A percentile compares a stretch with the other conserved stretches of the same genome.
These are phyloP conservation scores for Pollimyrus isidori DNA, from an alignment of 2,113 vertebrate species.

Conservation along the genomic window DNA sequence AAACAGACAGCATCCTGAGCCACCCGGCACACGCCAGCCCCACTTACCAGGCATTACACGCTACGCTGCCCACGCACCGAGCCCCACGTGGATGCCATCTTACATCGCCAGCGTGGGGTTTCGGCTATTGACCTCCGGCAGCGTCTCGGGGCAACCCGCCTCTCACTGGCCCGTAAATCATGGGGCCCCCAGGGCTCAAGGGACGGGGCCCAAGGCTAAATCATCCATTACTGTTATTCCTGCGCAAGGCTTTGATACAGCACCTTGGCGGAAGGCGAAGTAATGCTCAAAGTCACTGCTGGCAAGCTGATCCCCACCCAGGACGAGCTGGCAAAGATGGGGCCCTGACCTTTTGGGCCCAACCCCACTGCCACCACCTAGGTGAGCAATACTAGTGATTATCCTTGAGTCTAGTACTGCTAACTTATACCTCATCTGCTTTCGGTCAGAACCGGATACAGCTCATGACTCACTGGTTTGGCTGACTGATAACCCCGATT, in stretches of 20 bases:
- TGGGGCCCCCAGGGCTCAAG: constrained; percentile 38
- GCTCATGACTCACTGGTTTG: background rate
- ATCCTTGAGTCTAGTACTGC: background rate
- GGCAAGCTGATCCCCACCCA: background rate
- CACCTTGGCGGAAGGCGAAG: constrained; percentile 28
- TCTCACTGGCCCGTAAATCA: constrained; percentile 64
- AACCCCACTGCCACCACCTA: background rate
- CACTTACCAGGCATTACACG: constrained; percentile 69
- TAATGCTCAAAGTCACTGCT: constrained; percentile 32
- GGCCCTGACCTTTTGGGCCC: background rate
- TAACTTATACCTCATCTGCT: background rate
- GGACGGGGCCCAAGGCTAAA: constrained; percentile 37
- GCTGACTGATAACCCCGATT: background rate
- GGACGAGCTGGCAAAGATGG: background rate
- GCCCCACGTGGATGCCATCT: constrained; percentile 70
- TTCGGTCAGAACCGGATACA: background rate
- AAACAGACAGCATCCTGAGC: constrained; percentile 59
- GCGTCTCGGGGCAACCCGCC: constrained; percentile 55
- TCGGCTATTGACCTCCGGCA: constrained; percentile 58
- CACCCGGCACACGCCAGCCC: constrained; percentile 62
- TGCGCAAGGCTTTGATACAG: constrained; percentile 34
- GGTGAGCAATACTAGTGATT: background rate
- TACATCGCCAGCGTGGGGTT: constrained; percentile 42
- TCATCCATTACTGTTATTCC: constrained; percentile 54
- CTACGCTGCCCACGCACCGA: constrained; percentile 67